Evolutionary conservation across 2,888 invertebrate species (phyloP), one percentile per base, ranked within the genome.

Genomic region (Netelia inedita): DNA sequence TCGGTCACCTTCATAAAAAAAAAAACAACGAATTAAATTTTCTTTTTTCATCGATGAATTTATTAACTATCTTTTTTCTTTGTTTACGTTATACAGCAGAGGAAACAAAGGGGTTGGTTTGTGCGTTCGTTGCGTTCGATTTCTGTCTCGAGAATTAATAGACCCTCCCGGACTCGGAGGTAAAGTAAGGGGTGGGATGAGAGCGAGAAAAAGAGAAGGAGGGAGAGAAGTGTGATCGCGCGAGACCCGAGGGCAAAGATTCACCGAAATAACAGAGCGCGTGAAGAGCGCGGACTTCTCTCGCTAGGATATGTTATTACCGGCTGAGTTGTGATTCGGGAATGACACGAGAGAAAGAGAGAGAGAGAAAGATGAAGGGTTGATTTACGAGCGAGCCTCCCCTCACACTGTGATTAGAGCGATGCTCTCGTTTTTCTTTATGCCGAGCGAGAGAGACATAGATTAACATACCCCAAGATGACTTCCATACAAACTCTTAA

Each of bases 291-390:
- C 78, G 74, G 63, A 71, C 43, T 82, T 78, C 88, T 86, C 85
- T 86, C 85, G 79, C 88, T 88, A 90, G 89, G 90, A 91, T 93
- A 90, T 93, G 89, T 93, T 92, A 93, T 93, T 93, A 93, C 90
- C 91, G 89, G 85, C 88, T 92, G 92, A 92, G 90, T 92, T 92
- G 93, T 87, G 90, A 91, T 89, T 92, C 89, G 86, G 90, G 90
- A 93, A 93, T 92, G 93, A 92, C 93, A 92, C 90, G 87, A 68
- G 50, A 76, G 66, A 55, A 28, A 57, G 19, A 19, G 46, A 63
- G 72, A 71, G 63, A 23, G 66, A 14, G 55, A 69, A 84, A 82
- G 72, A 71, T 21, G 23, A 66, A 14, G 50, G 66, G 84, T 82
- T 91, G 92, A 93, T 93, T 93, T 93, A 93, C 91, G 89, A 87